phyloP scores from a whole-genome alignment of 2,113 vertebrate species.

The Microcebus murinus region DNA sequence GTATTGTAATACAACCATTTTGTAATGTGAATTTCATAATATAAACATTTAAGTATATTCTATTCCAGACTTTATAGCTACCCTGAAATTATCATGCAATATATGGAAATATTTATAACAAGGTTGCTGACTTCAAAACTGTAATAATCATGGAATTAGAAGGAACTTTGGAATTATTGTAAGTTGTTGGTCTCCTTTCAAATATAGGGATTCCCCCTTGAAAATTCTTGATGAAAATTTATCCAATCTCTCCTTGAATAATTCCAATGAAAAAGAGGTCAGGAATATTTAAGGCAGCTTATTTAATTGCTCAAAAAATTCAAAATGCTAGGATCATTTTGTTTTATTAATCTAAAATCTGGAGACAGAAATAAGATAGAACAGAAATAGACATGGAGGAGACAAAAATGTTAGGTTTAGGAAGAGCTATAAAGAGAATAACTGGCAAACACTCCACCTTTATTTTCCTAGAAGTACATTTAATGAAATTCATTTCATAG shows the following conservation, averaged over 20 bases:
- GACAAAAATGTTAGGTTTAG: not conserved
- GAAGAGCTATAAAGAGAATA: not conserved
- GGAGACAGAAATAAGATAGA: not conserved
- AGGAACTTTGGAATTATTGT: not conserved
- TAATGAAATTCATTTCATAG: not conserved
- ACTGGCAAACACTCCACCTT: not conserved
- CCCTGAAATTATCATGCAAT: not conserved
- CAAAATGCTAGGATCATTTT: not conserved
- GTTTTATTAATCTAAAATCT: not conserved
- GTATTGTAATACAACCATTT: not conserved
- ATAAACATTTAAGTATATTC: not conserved
- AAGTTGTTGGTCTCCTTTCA: not conserved
- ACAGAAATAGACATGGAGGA: not conserved
- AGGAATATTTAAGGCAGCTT: not conserved
- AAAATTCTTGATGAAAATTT: not conserved
- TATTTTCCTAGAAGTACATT: not conserved
- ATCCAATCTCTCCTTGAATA: not conserved
- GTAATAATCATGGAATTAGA: not conserved
- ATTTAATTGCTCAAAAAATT: not conserved
- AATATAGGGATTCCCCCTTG: not conserved
- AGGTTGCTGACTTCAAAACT: not conserved
- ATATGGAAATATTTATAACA: not conserved
- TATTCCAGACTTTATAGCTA: not conserved
- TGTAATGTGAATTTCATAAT: not conserved
- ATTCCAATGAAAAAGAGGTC: not conserved